Conservation (phyloP, 2,888 invertebrate genomes). For the Deilephila porcellus region DNA sequence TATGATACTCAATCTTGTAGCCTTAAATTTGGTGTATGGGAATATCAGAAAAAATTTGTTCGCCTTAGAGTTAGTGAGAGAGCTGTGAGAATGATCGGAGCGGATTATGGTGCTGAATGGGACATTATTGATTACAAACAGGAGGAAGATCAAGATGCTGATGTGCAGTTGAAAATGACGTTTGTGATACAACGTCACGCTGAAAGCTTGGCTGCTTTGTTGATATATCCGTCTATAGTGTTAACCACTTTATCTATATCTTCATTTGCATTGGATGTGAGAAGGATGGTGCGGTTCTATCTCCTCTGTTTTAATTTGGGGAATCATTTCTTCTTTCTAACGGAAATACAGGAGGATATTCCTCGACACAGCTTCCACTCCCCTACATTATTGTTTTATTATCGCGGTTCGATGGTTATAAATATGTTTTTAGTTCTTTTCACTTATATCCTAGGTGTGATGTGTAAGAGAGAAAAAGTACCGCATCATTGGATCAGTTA, state of each 20-base stretch:
- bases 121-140: conserved; percentile 52
- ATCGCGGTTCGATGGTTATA: conserved; percentile 51
- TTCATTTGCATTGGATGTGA: conserved; percentile 50
- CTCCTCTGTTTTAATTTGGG: conserved; percentile 53
- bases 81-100: conserved; percentile 42
- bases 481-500: conserved; percentile 45
- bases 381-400: conserved; percentile 56
- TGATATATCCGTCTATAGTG: conserved; percentile 53
- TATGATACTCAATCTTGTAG: conserved; percentile 54
- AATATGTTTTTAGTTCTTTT: conserved; percentile 45
- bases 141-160: conserved; percentile 36
- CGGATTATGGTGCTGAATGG: conserved; percentile 57
- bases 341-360: conserved; percentile 43
- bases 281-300: conserved; percentile 43
- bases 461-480: conserved; percentile 40
- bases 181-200: conserved; percentile 59
- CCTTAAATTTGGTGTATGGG: conserved; percentile 40
- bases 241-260: conserved; percentile 49
- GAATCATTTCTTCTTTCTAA: conserved; percentile 51
- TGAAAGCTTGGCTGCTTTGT: conserved; percentile 46
- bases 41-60: conserved; percentile 30
- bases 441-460: conserved; percentile 45
- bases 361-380: conserved; percentile 48
- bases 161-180: conserved; percentile 46
- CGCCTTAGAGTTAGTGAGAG: conserved; percentile 38